Evolutionary conservation across 2,888 invertebrate species (phyloP), one percentile per base, ranked within the genome.

Genomic region (Lasioglossum leucozonium): DNA sequence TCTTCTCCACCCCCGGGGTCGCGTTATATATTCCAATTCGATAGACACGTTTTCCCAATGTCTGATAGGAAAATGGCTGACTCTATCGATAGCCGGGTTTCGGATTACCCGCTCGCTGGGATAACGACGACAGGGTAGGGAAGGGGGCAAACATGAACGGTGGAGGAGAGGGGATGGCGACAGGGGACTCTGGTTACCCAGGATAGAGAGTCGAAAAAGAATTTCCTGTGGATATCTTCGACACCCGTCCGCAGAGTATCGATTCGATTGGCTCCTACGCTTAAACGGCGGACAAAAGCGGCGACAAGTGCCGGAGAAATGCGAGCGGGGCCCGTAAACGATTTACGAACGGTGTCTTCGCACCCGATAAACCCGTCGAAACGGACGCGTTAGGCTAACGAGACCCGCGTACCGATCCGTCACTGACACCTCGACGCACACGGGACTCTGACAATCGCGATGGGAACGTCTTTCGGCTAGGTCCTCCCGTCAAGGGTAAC

Each of bases 1-100:
- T 89, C 85, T 85, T 42, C 79, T 74, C 81, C 58, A 84, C 77
- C 81, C 74, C 79, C 84, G 58, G 69, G 37, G 26, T 30, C 62
- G 75, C 72, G 88, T 92, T 92, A 91, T 91, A 90, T 89, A 92
- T 92, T 92, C 90, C 91, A 90, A 92, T 92, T 91, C 91, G 91
- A 92, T 91, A 90, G 90, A 92, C 90, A 91, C 91, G 88, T 90
- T 91, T 91, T 90, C 89, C 88, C 90, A 88, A 85, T 87, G 89
- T 88, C 87, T 88, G 92, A 93, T 92, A 92, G 90, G 90, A 92
- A 90, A 92, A 93, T 91, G 89, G 91, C 85, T 87, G 87, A 83
- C 88, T 91, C 87, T 90, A 91, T 91, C 87, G 89, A 77, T 74
- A 78, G 72, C 82, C 79, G 51, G 69, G 73, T 87, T 77, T 79